Conservation (phyloP, 2,113 vertebrate species). For the Psittacara wagleri region DNA sequence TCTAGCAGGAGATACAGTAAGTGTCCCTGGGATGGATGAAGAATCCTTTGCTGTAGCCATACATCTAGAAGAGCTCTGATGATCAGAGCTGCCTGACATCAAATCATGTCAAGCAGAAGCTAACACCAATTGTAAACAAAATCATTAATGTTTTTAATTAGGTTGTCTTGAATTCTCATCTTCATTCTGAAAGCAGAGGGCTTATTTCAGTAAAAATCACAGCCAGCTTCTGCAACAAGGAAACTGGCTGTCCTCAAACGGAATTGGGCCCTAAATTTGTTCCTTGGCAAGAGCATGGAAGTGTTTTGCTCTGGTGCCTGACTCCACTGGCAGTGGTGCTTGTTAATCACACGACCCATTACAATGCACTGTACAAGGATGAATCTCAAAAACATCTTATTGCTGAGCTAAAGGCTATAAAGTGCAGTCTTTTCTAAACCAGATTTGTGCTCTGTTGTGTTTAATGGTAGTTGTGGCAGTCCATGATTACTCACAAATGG, state of each 20-base stretch:
- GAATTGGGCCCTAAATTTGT: slow-evolving; percentile 52
- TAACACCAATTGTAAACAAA: slow-evolving; percentile 19
- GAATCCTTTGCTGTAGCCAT: background rate
- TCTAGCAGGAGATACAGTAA: background rate
- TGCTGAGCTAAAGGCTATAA: slow-evolving; percentile 36
- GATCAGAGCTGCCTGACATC: slow-evolving; percentile 2
- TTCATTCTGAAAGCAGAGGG: slow-evolving; percentile 23
- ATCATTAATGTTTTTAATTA: slow-evolving; percentile 52
- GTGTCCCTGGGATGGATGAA: background rate
- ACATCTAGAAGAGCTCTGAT: background rate
- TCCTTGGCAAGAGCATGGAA: slow-evolving; percentile 34
- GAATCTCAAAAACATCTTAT: slow-evolving; percentile 38
- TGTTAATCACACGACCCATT: slow-evolving; percentile 34
- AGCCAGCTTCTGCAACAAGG: slow-evolving; percentile 23
- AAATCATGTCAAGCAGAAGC: slow-evolving; percentile 42
- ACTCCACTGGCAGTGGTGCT: slow-evolving; percentile 38
- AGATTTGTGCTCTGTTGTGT: slow-evolving; percentile 17
- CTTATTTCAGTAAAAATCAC: slow-evolving; percentile 51
- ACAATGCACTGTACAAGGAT: slow-evolving; percentile 2
- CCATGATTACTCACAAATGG: background rate
- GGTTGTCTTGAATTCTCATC: slow-evolving; percentile 42
- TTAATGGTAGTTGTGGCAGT: background rate
- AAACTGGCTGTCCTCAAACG: slow-evolving; percentile 49
- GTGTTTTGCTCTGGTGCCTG: slow-evolving; percentile 50
- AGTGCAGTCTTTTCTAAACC: slow-evolving; percentile 5